These are phyloP conservation scores for Folsomia manolachei DNA, from an alignment of 2,888 invertebrate species.

Conservation along the genomic window DNA sequence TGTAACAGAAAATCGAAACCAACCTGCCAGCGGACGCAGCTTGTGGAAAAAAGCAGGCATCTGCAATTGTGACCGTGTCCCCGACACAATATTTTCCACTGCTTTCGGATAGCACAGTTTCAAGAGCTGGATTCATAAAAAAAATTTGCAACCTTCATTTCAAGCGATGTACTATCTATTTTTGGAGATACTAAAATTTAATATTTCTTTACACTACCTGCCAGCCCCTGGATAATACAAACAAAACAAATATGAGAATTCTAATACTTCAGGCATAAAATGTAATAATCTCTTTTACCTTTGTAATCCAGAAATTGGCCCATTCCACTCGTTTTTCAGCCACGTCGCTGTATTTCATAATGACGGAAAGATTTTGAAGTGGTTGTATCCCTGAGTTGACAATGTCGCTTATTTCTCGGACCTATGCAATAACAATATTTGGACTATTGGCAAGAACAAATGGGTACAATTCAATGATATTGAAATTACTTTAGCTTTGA, in stretches of 20 bases:
- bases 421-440: no score
- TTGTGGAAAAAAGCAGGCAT: conserved; percentile 92
- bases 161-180: not conserved
- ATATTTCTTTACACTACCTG: no score
- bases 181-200: not conserved
- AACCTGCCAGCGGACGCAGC: conserved; percentile 88
- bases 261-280: no score
- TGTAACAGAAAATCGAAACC: conserved; percentile 71
- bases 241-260: no score
- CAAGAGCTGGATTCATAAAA: conserved; percentile 34
- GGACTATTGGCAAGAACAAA: conserved; percentile 10
- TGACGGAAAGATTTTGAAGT: conserved; percentile 68
- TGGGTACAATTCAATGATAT: no score
- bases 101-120: conserved; percentile 55
- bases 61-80: conserved; percentile 88
- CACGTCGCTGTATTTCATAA: conserved; percentile 27
- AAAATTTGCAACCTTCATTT: not conserved
- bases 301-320: conserved; percentile 42
- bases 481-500: conserved; percentile 77
- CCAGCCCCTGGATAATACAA: no score
- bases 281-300: no score
- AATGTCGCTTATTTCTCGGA: conserved; percentile 82
- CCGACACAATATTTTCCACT: conserved; percentile 92
- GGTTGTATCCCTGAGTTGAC: conserved; percentile 95
- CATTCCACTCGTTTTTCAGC: conserved; percentile 37